phyloP scores from a whole-genome alignment of 2,888 invertebrate species.

The Pediacus dermestoides region DNA sequence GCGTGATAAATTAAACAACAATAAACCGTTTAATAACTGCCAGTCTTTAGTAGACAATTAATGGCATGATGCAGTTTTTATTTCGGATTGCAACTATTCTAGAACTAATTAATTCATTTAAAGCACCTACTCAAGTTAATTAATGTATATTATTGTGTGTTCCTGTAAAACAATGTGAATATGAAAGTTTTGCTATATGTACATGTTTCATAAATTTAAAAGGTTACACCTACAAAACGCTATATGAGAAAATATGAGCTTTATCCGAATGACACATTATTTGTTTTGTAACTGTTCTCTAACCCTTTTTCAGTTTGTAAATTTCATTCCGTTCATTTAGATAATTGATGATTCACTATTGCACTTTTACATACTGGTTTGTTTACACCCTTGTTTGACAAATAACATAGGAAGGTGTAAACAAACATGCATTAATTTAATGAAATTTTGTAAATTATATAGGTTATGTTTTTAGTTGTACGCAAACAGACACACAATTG shows the following conservation, averaged over 20 bases:
- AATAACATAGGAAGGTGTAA: constrained; percentile 25
- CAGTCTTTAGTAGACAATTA: too few species aligned
- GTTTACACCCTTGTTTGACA: constrained; percentile 25
- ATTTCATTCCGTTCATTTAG: constrained; percentile 28
- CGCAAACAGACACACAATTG: too few species aligned
- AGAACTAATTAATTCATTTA: too few species aligned
- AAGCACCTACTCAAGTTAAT: too few species aligned
- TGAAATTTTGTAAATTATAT: constrained; percentile 28
- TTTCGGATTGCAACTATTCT: too few species aligned
- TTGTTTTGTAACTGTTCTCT: constrained; percentile 17
- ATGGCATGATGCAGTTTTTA: too few species aligned
- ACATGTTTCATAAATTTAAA: constrained; percentile 14
- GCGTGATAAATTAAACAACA: too few species aligned
- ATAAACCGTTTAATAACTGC: too few species aligned
- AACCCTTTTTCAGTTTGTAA: constrained; percentile 17
- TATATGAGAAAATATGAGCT: constrained; percentile 16
- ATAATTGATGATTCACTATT: constrained; percentile 29
- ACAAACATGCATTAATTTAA: constrained; percentile 29
- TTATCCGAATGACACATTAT: constrained; percentile 18
- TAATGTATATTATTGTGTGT: too few species aligned
- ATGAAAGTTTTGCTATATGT: too few species aligned
- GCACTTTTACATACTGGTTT: constrained; percentile 25
- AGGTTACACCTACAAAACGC: constrained; percentile 6
- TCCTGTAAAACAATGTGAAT: too few species aligned
- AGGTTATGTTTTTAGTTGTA: too few species aligned